Evolutionary conservation across 2,113 vertebrate genomes (phyloP), one percentile per base, ranked within the genome.

Genomic region (Butastur rufipennis): DNA sequence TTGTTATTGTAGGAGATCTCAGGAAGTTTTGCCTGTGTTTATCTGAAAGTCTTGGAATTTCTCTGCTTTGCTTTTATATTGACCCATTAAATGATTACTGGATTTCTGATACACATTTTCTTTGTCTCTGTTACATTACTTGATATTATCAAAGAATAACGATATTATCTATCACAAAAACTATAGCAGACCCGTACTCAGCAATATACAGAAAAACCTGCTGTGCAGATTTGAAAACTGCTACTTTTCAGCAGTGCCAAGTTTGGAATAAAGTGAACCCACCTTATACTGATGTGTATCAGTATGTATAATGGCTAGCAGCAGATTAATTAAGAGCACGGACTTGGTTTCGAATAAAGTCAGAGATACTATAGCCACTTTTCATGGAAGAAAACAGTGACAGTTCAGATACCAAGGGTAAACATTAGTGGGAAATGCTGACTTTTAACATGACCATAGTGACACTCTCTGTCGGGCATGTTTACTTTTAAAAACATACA

Each of bases 181-280:
- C 8, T 21, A 34, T 11, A 94, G 31, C 18, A 67, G 38, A 89
- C 15, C 13, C 0, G 0, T 25, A 68, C 23, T 38, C n/a, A 47
- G 29, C 40, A 61, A 84, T 13, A 73, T 6, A 61, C 23, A 84
- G 48, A 77, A 74, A 71, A 82, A 59, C 18, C 25, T 45, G 27
- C 61, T 70, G 32, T 4, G 9, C 11, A 78, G 40, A 81, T 40
- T 86, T 66, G 68, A 70, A 81, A 81, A 78, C 13, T 50, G 7
- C 9, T 38, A 21, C 25, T 89, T 89, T 70, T 59, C 47, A 79
- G 36, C 42, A 66, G 52, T 23, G 47, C 18, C 61, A 81, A 63
- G 32, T 65, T 59, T 47, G 61, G 15, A 81, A 79, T 42, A 75
- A 71, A 62, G 42, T 15, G 23, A 86, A 56, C 52, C 34, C 14